Base-by-base conservation (phyloP, 37 sponge, comb jelly and placozoan species). In the Spongilla lacustris region DNA sequence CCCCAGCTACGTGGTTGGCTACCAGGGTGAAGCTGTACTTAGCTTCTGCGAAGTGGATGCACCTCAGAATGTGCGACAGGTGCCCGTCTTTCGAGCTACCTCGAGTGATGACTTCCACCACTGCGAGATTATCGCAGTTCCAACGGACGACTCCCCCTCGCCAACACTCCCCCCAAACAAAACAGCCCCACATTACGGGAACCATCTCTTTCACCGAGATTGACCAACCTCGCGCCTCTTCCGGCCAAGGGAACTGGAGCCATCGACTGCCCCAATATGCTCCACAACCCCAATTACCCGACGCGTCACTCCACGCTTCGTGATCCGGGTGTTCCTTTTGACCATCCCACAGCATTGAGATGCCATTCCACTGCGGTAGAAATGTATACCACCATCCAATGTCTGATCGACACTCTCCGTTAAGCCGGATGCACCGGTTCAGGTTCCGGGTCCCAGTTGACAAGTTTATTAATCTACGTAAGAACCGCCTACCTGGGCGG, bases 51-150 rank as follows among this genome's bases (percentile, higher is more conserved):
- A 86, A 72, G 81, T 73, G 84, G 41, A 87, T 71, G 68, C 74
- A 78, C 36, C 87, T 50, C 38, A 86, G 66, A 48, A 91, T 58
- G 68, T 83, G 80, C 79, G 74, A 79, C 8, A 82, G 71, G 26
- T 21, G 36, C 14, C 36, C 66, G 66, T 86, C 84, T 33, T 76
- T 75, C 36, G 71, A 33, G 25, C 46, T n/a, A 4, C 77, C 79
- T 13, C 72, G 34, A 72, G 77, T 80, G 21, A 91, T 26, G 28
- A 71, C 77, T 50, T 38, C 24, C 49, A 87, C 92, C 50, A 87
- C 92, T 67, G 88, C 79, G 66, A 32, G 25, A 66, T 91, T 91
- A 75, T 91, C 92, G 14, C 71, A 86, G 66, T 67, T 74, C 74
- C 81, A 83, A 0, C 23, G 28, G 38, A 91, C 33, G 22, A 23